Base-by-base conservation (phyloP, 2,797 vertebrate species). In the Characodon lateralis region DNA sequence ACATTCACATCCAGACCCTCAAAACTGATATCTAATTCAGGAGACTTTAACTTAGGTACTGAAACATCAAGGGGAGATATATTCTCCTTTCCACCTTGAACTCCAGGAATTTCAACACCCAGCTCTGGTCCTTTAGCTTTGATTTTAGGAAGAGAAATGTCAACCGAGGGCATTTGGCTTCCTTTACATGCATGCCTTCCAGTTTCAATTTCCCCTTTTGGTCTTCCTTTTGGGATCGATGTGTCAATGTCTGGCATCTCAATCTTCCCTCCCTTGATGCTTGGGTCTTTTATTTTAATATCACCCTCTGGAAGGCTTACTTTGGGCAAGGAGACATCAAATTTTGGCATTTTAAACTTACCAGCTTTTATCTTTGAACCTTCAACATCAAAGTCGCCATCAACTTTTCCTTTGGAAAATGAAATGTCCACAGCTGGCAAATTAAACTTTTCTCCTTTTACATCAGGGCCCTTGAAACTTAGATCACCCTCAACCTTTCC, bases 251-350 rank as follows among this genome's bases (percentile, higher is more conserved):
- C 78, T 72, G 88, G 91, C 78, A 92, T 78, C 4, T 90, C 76
- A 31, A 87, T 71, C 46, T 82, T 89, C 12, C 72, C 61, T 61
- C 73, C 79, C 24, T 93, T 93, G 0, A 85, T 43, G 3, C 86
- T 72, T 24, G 77, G 85, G 28, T 84, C 85, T 56, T 92, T 80
- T 7, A 92, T 2, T 7, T 76, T 82, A 8, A 73, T 13, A 48
- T 81, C 82, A 41, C 35, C 70, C n/a, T 90, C 66, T 48, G 86
- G 81, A 0, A 88, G 80, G 43, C 72, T 92, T 1, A 83, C 48
- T 72, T 83, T 87, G 70, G 92, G 93, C 2, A 92, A 28, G 0
- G 92, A 89, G 8, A 93, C 35, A 72, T 90, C 89, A 66, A 92
- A 65, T 73, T 43, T 85, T 0, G 91, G 87, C 71, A 88, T 81